Evolutionary conservation across 1,140 invertebrate species (phyloP), one percentile per base, ranked within the genome.

Genomic region (Yoshiicerus persimilis): DNA sequence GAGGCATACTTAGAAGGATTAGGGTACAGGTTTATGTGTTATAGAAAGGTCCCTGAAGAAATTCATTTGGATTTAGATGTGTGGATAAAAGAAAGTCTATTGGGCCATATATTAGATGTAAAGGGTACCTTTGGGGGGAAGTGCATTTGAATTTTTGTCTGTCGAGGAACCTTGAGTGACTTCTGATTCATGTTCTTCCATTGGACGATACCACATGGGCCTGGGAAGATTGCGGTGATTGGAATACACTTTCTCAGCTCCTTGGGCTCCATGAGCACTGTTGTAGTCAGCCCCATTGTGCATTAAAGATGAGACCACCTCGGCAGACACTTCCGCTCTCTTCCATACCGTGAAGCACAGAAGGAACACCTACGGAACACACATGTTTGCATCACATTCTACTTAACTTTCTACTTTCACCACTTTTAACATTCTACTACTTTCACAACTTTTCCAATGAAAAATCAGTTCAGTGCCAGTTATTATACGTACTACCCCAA

Each of bases 121-220:
- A 36, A 36, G 4, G 16, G 8, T 80, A 80, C 75, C 75, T 80
- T 80, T 80, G n/a, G 32, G 75, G n/a, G 34, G 34, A 34, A 80
- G 34, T n/a, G 75, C 34, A 16, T 25, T 66, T 16, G 75, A 32
- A 80, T 16, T 80, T 80, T 80, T 80, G 34, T 80, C 32, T 30
- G 75, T n/a, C 30, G 32, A 11, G 32, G 30, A 32, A 20, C 75
- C 75, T 34, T 80, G 75, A n/a, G 75, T 34, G 30, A 36, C 32
- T 20, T 34, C 75, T 23, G 16, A 30, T n/a, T 80, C 75, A 80
- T 38, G 36, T 80, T 38, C 75, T 80, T 80, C 75, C 75, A 80
- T 80, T 80, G 75, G 75, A 80, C 75, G 75, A 80, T 80, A 80
- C 75, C 75, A 80, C 34, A 80, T 30, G 75, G 75, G 38, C n/a